Base-by-base conservation (phyloP, 2,888 invertebrate genomes). In the Druceiella hillmani region DNA sequence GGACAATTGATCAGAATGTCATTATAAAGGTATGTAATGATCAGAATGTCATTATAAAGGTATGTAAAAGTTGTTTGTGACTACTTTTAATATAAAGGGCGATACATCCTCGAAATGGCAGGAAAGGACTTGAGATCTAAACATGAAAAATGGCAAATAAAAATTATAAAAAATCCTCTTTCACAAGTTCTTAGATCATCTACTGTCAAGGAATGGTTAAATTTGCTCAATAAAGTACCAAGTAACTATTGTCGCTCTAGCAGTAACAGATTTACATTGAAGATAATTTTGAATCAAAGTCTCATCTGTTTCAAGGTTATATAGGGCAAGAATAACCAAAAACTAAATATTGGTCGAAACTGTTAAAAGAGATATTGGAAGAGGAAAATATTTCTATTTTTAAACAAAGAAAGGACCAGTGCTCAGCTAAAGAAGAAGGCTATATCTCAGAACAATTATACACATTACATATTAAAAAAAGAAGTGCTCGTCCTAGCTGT, bases 341-440 rank as follows among this genome's bases (percentile, higher is more conserved):
- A 25, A 25, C 25, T 10, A 25, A 25, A 12, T 25, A 12, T 12
- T 10, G 25, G 25, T 25, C 25, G 25, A 11, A 25, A 25, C 25
- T 25, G n/a, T 25, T 25, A 11, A n/a, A n/a, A n/a, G n/a, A n/a
- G n/a, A n/a, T n/a, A n/a, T n/a, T n/a, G n/a, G n/a, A n/a, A n/a
- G n/a, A n/a, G n/a, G n/a, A n/a, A n/a, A n/a, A n/a, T n/a, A n/a
- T n/a, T n/a, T n/a, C n/a, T n/a, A n/a, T n/a, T n/a, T n/a, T n/a
- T n/a, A n/a, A n/a, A n/a, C 39, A 33, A 34, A 28, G 39, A 25
- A 31, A 35, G 20, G 34, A 43, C 16, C 38, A 43, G 30, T 43
- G 38, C 20, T 36, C 33, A 10, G 33, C 30, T 29, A 16, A 28
- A 9, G 41, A 43, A 38, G 35, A 31, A 3, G 29, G 25, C 6